Evolutionary conservation across 2,888 invertebrate genomes (phyloP).

Genomic region (Lysandra coridon): DNA sequence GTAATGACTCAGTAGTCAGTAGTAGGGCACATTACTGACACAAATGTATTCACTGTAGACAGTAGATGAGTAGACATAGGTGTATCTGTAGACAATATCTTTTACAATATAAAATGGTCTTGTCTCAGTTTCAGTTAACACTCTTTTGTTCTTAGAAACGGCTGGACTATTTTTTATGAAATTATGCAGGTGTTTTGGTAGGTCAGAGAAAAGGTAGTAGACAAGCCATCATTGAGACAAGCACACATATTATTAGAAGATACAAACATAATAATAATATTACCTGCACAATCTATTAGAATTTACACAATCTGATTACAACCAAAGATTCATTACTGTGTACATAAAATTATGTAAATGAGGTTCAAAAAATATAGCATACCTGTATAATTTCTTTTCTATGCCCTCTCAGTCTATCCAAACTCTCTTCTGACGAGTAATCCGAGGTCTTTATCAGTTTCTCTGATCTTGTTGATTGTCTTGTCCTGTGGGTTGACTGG

Average conservation of each 20-base stretch:
- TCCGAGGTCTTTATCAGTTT: constrained; percentile 79
- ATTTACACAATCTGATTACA: background rate
- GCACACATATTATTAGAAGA: too few species aligned
- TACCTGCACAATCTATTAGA: too few species aligned
- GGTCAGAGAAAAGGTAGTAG: background rate
- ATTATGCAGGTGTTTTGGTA: background rate
- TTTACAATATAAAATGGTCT: too few species aligned
- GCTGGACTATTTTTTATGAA: background rate
- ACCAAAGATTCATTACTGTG: background rate
- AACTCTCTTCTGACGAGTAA: constrained; percentile 78
- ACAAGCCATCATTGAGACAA: background rate
- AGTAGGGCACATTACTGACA: constrained; percentile 24
- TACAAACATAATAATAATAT: too few species aligned
- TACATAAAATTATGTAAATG: background rate
- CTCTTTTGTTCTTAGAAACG: background rate
- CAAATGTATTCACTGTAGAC: background rate
- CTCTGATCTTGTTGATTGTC: constrained; percentile 56
- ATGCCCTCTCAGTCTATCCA: constrained; percentile 58
- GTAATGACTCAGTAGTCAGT: constrained; percentile 1
- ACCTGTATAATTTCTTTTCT: constrained; percentile 70
- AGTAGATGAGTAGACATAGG: background rate
- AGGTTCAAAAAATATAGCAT: constrained; percentile 36
- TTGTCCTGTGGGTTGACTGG: constrained; percentile 58
- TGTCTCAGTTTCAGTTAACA: too few species aligned
- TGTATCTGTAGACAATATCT: background rate